Evolutionary conservation across 2,113 vertebrate species (phyloP).

Genomic region (Dromiciops gliroides): DNA sequence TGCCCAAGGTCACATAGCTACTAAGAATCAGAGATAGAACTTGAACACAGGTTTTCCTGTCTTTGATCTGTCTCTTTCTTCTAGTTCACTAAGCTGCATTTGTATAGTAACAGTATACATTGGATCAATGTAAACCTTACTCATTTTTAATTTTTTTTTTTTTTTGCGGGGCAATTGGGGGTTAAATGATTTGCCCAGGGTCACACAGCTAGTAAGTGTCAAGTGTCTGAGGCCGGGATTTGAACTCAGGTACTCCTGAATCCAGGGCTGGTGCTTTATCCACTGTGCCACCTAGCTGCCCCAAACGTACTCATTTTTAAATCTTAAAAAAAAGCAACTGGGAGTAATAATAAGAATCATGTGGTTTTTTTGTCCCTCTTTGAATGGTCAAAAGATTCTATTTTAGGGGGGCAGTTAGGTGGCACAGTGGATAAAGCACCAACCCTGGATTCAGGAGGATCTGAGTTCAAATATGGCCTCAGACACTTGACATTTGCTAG

Average conservation of each 20-base stretch:
- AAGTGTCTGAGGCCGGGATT: too few species aligned
- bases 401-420: too few species aligned
- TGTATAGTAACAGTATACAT: background rate
- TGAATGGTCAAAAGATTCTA: slow-evolving; percentile 33
- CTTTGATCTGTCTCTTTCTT: background rate
- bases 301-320: background rate
- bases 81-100: background rate
- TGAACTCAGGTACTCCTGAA: too few species aligned
- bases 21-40: background rate
- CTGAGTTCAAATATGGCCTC: too few species aligned
- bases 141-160: background rate
- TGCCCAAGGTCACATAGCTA: background rate
- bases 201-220: too few species aligned
- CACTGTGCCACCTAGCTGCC: too few species aligned
- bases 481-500: too few species aligned
- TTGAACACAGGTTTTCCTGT: background rate
- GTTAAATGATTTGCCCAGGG: too few species aligned
- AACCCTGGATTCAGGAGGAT: too few species aligned
- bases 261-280: too few species aligned
- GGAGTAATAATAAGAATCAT: background rate
- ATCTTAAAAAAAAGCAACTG: background rate
- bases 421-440: too few species aligned
- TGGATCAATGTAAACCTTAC: background rate
- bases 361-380: background rate
- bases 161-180: too few species aligned